Conservation (phyloP, 2,888 invertebrate genomes). For the Oxyscelio sp. region DNA sequence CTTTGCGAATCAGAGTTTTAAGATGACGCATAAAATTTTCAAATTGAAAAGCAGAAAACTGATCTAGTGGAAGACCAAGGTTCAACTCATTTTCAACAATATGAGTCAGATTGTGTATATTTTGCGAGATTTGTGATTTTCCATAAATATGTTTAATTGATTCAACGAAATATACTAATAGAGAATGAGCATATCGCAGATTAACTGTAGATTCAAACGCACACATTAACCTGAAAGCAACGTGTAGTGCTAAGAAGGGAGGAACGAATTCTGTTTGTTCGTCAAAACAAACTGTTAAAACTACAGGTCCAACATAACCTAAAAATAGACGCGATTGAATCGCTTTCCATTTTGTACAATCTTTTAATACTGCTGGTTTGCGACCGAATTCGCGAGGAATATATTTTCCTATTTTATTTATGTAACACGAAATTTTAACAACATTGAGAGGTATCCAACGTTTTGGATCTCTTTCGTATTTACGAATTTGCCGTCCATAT, state of each 20-base stretch:
- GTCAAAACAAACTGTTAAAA: conserved; percentile 26
- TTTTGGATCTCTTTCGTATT: conserved; percentile 3
- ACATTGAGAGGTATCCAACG: conserved; percentile 15
- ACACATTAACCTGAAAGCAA: conserved; percentile 23
- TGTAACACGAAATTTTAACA: not conserved
- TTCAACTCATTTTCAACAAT: not conserved
- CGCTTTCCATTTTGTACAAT: conserved; percentile 51
- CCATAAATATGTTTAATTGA: conserved; percentile 35
- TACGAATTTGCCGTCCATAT: conserved; percentile 21
- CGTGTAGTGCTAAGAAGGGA: conserved; percentile 37
- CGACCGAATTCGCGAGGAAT: conserved; percentile 38
- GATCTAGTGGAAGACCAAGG: not conserved
- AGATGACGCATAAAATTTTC: not conserved
- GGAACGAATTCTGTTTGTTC: conserved; percentile 10
- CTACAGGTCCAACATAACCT: conserved; percentile 33
- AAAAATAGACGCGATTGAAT: conserved; percentile 45
- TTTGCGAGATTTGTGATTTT: conserved; percentile 28
- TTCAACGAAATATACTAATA: conserved; percentile 32
- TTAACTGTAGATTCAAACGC: not conserved
- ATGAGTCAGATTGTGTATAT: conserved; percentile 36
- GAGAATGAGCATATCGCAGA: conserved; percentile 32
- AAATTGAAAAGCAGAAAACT: not conserved
- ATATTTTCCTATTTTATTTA: conserved; percentile 19
- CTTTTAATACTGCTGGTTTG: conserved; percentile 18
- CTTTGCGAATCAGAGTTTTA: not conserved